These are phyloP conservation scores for Amniataba percoides DNA, from an alignment of 2,797 vertebrate genomes.

Conservation along the genomic window DNA sequence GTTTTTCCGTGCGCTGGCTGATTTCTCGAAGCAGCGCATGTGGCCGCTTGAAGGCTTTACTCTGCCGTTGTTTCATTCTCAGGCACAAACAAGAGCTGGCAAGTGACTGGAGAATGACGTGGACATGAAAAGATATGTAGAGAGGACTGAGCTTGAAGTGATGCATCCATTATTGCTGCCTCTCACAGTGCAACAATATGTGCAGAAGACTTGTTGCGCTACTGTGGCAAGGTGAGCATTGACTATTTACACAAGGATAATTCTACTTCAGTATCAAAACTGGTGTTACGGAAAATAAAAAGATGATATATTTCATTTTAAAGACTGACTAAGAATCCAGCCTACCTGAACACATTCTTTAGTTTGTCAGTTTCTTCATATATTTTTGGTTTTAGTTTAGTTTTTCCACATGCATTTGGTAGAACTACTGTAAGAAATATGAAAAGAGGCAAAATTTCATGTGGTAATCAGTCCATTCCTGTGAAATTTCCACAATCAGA, in stretches of 20 bases:
- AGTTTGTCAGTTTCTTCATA: not conserved
- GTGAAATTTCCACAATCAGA: not conserved
- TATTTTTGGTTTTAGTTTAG: not conserved
- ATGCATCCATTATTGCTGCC: constrained; percentile 60
- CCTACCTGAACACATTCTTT: not conserved
- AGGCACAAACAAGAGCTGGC: constrained; percentile 58
- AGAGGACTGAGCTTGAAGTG: constrained; percentile 63
- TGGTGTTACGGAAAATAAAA: no score
- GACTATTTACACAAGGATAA: constrained; percentile 1
- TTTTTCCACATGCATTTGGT: not conserved
- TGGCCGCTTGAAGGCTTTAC: constrained; percentile 64
- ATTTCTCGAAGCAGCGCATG: constrained; percentile 59
- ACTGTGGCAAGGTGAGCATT: constrained; percentile 16
- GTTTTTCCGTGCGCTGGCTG: constrained; percentile 46
- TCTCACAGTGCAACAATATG: constrained; percentile 32
- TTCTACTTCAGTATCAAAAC: constrained; percentile 6
- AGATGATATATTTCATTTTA: not conserved
- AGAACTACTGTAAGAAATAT: not conserved
- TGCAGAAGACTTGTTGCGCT: constrained; percentile 37
- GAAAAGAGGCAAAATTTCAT: not conserved
- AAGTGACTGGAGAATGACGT: constrained; percentile 51
- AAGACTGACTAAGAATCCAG: not conserved
- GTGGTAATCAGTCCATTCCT: no score
- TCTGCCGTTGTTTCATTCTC: constrained; percentile 49
- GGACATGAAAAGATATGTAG: constrained; percentile 59